Evolutionary conservation across 2,113 vertebrate species (phyloP).

Genomic region (Okapia johnstoni): DNA sequence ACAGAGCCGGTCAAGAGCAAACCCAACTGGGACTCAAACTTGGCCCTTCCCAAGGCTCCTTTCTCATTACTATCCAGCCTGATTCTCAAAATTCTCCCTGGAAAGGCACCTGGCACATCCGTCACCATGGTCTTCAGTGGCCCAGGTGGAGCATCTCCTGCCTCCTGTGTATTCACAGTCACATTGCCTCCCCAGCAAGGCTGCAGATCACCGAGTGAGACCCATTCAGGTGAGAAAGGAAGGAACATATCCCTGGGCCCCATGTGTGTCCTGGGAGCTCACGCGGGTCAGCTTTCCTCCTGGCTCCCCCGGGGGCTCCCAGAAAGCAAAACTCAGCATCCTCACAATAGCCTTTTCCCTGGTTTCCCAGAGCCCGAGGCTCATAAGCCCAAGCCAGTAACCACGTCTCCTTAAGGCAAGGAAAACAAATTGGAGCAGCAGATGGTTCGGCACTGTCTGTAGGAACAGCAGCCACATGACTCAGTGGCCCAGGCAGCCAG

Average conservation of each 20-base stretch:
- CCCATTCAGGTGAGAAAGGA: not conserved
- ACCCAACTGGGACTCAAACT: not conserved
- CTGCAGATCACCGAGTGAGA: not conserved
- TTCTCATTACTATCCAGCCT: not conserved
- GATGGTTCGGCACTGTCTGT: too few species aligned
- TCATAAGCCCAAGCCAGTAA: not conserved
- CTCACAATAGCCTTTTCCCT: not conserved
- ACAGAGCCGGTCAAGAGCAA: not conserved
- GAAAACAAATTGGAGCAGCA: rapidly evolving
- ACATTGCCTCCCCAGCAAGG: not conserved
- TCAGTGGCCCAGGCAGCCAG: not conserved
- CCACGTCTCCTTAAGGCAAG: not conserved
- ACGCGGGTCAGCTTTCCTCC: not conserved
- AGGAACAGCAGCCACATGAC: rapidly evolving
- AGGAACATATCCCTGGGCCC: not conserved
- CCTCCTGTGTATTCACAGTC: rapidly evolving
- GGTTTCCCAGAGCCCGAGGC: not conserved
- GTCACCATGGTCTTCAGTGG: rapidly evolving
- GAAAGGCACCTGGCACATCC: not conserved
- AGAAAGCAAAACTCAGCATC: not conserved
- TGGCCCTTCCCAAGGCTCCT: not conserved
- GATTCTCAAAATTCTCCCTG: not conserved
- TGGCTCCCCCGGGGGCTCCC: not conserved
- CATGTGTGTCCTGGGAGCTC: not conserved
- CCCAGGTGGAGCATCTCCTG: not conserved